Conservation (phyloP, 2,888 invertebrate genomes). For the Ditylenchus weischeri region DNA sequence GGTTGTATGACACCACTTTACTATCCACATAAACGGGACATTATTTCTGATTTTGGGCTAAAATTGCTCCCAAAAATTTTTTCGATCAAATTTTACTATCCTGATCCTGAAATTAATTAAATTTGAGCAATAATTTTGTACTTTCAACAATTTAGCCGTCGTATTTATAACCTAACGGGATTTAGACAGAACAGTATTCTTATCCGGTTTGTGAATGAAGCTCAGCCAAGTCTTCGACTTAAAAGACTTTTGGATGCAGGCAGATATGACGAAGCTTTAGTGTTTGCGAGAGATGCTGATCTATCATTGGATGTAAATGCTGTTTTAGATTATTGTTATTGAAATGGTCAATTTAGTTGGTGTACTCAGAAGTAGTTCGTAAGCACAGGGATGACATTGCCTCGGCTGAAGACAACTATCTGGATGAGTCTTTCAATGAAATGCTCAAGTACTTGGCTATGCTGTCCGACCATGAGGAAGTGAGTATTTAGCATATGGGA, state of each 20-base stretch:
- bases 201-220: constrained; percentile 25
- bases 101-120: too few species aligned
- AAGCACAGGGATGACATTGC: constrained; percentile 23
- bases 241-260: constrained; percentile 18
- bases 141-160: too few species aligned
- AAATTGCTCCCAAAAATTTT: too few species aligned
- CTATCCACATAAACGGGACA: too few species aligned
- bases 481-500: constrained; percentile 1
- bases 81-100: too few species aligned
- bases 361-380: constrained; percentile 21
- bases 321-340: not conserved
- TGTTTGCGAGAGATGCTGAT: constrained; percentile 21
- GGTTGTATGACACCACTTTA: too few species aligned
- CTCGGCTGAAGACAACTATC: constrained; percentile 14
- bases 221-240: constrained; percentile 19
- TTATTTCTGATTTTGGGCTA: too few species aligned
- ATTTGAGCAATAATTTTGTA: too few species aligned
- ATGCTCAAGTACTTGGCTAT: constrained; percentile 14
- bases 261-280: constrained; percentile 22
- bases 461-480: constrained; percentile 20
- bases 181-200: constrained; percentile 18
- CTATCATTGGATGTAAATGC: constrained; percentile 16
- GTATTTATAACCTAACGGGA: too few species aligned
- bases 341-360: constrained; percentile 19
- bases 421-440: constrained; percentile 17